phyloP scores from a whole-genome alignment of 2,797 vertebrate genomes.

The Sebastes minor region DNA sequence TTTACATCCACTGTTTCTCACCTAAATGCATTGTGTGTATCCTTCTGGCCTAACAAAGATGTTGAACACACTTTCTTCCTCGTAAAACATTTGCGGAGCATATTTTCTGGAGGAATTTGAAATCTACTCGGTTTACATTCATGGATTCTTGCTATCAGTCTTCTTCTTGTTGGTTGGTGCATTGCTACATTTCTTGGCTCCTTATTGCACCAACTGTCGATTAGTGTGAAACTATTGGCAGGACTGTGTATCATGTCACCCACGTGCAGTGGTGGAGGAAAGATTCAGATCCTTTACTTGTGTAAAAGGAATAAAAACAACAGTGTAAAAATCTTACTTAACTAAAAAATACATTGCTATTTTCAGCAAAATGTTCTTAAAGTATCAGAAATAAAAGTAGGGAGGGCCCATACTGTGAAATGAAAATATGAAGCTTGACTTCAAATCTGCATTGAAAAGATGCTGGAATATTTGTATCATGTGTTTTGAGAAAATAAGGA shows the following conservation, averaged over 20 bases:
- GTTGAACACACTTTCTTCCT: background rate
- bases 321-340: background rate
- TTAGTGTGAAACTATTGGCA: slow-evolving; percentile 9
- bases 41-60: background rate
- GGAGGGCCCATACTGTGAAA: background rate
- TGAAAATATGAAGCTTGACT: background rate
- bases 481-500: background rate
- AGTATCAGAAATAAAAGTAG: background rate
- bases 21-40: background rate
- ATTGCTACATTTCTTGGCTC: background rate
- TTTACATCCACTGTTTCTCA: background rate
- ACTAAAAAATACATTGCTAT: background rate
- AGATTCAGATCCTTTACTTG: background rate
- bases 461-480: background rate
- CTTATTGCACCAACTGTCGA: background rate
- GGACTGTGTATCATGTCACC: background rate
- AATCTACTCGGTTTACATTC: background rate
- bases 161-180: background rate
- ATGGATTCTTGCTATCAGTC: background rate
- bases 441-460: background rate
- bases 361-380: background rate
- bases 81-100: background rate
- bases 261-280: background rate
- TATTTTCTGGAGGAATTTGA: background rate
- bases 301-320: background rate